Evolutionary conservation across 2,797 vertebrate genomes (phyloP).

Genomic region (Myotis pilosus): DNA sequence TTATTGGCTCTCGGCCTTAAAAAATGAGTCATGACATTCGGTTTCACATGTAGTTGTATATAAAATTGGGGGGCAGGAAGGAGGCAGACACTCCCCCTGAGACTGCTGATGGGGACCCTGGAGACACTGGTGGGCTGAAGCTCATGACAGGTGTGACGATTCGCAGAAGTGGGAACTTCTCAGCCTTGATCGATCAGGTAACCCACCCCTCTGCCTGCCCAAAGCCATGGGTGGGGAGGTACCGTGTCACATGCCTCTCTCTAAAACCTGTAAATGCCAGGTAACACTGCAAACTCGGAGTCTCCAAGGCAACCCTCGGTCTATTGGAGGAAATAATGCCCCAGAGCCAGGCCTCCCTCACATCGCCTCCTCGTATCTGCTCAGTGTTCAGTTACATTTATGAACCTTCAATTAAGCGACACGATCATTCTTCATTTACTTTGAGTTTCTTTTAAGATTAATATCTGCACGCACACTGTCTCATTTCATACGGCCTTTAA

Average conservation of each 20-base stretch:
- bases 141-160: not conserved
- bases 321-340: accelerated
- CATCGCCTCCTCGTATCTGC: not conserved
- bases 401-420: not conserved
- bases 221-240: not conserved
- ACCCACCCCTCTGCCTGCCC: accelerated
- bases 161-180: accelerated
- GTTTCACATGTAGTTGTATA: not conserved
- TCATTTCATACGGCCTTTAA: not conserved
- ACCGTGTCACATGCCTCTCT: not conserved
- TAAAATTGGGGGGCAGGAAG: not conserved
- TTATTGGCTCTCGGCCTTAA: not conserved
- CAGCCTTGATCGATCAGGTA: not conserved
- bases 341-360: too few relatives aligned
- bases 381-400: not conserved
- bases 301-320: not conserved
- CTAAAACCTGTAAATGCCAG: not conserved
- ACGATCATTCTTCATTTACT: not conserved
- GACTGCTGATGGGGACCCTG: not conserved
- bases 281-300: not conserved
- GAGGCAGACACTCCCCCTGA: not conserved
- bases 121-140: not conserved
- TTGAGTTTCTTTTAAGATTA: not conserved
- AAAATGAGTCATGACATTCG: not conserved
- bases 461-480: accelerated